phyloP scores from a whole-genome alignment of 2,888 invertebrate genomes.

The Trissolcus brochymenae region DNA sequence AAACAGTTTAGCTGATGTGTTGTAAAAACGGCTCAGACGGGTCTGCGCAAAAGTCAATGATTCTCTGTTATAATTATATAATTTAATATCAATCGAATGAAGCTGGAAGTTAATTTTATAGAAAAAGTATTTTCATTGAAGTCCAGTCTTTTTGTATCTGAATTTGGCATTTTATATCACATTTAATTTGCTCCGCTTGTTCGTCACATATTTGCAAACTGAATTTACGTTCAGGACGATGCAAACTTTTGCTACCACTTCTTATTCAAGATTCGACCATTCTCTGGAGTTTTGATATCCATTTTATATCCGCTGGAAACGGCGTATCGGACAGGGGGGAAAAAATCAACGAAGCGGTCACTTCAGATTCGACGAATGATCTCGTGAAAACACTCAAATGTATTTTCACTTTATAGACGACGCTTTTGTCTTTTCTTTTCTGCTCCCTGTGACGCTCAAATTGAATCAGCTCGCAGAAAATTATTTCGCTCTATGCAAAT shows the following conservation, averaged over 20 bases:
- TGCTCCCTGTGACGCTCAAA: conserved; percentile 34
- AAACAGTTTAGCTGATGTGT: too few relatives aligned
- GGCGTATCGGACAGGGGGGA: neutral
- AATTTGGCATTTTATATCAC: too few relatives aligned
- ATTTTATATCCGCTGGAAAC: conserved; percentile 45
- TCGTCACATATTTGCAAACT: neutral
- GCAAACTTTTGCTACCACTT: conserved; percentile 17
- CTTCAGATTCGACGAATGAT: conserved; percentile 27
- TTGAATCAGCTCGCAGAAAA: conserved; percentile 42
- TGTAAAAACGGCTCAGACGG: too few relatives aligned
- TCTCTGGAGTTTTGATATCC: conserved; percentile 37
- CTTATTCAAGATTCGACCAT: too few relatives aligned
- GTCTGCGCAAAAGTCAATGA: too few relatives aligned
- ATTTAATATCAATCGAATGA: too few relatives aligned
- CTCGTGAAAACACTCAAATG: conserved; percentile 17
- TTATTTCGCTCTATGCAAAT: conserved; percentile 45
- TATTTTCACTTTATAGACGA: neutral
- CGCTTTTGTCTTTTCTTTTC: conserved; percentile 32
- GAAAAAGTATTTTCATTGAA: too few relatives aligned
- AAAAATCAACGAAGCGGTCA: conserved; percentile 4
- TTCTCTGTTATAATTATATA: too few relatives aligned
- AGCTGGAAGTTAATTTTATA: too few relatives aligned
- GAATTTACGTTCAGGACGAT: conserved; percentile 40
- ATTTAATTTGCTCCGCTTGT: too few relatives aligned
- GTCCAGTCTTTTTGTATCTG: too few relatives aligned